These are phyloP conservation scores for Otus sunia DNA, from an alignment of 2,113 vertebrate species.

Conservation along the genomic window DNA sequence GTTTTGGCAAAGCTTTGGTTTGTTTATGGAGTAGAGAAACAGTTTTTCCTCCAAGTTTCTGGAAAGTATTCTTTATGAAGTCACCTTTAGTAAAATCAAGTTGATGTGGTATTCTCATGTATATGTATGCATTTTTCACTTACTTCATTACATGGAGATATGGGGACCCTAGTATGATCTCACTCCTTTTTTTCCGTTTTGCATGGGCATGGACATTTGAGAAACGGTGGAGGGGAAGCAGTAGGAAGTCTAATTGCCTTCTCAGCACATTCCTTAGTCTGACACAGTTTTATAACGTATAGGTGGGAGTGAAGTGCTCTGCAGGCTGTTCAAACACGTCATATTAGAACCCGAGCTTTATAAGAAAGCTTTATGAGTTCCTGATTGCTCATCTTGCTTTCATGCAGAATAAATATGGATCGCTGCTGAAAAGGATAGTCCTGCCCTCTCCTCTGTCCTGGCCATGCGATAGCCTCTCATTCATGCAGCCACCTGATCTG, in stretches of 20 bases:
- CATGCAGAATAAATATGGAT: not conserved
- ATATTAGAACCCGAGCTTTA: not conserved
- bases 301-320: constrained; percentile 15
- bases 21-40: not conserved
- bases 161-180: not conserved
- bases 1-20: not conserved
- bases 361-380: not conserved
- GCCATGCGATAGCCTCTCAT: constrained; percentile 27
- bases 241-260: not conserved
- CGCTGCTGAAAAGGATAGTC: not conserved
- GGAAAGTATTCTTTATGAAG: not conserved
- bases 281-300: not conserved
- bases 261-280: constrained; percentile 21
- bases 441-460: not conserved
- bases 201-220: not conserved
- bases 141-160: not conserved
- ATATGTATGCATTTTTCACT: not conserved
- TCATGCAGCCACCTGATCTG: constrained; percentile 37
- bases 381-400: not conserved
- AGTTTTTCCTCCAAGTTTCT: not conserved
- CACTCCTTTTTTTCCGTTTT: rapidly evolving
- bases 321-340: not conserved
- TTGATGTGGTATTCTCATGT: not conserved
- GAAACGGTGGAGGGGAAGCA: not conserved
- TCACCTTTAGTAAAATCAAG: not conserved